Base-by-base conservation (phyloP, 2,888 invertebrate species). In the Endotricha flammealis region DNA sequence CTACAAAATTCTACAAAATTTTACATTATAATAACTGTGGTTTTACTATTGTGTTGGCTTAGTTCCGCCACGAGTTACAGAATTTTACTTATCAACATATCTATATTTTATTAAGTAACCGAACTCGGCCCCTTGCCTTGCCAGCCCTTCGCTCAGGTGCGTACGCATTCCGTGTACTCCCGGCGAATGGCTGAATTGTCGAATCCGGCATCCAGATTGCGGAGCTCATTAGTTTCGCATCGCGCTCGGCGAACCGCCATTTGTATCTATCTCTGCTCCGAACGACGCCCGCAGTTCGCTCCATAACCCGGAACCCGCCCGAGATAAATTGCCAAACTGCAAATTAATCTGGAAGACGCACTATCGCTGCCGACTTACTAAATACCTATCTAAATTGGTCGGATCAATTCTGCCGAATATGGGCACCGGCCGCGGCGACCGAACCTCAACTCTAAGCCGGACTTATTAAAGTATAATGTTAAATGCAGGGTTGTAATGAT, bases 371-470 rank as follows among this genome's bases (percentile, higher is more conserved):
- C 29, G 38, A 36, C 42, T 44, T 30, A 38, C 44, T 43, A 50
- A 45, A 36, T 37, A 49, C 32, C 48, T 32, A 48, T 46, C 45
- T 44, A 42, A 50, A 55, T 55, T 50, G 45, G 42, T 38, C 24
- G 39, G 54, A 52, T 53, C 46, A 45, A 46, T 46, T 38, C 41
- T 38, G 36, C 28, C 12, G 9, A 24, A 33, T 12, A 16, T 16
- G 25, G 14, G 33, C 10, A 8, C 8, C 4, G 1, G 9, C 20
- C 11, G n/a, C 16, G n/a, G 12, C 6, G 17, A 9, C 9, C 17
- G n/a, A 32, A 12, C 14, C 11, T 6, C 8, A 11, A 17, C 27
- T 20, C 27, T 36, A 32, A 12, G 0, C 0, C 2, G 1, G 1
- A 6, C 4, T 5, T 1, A 0, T 10, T 32, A 44, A 27, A 29